Evolutionary conservation across 2,113 vertebrate species (phyloP).

Genomic region (Mystacornis crossleyi): DNA sequence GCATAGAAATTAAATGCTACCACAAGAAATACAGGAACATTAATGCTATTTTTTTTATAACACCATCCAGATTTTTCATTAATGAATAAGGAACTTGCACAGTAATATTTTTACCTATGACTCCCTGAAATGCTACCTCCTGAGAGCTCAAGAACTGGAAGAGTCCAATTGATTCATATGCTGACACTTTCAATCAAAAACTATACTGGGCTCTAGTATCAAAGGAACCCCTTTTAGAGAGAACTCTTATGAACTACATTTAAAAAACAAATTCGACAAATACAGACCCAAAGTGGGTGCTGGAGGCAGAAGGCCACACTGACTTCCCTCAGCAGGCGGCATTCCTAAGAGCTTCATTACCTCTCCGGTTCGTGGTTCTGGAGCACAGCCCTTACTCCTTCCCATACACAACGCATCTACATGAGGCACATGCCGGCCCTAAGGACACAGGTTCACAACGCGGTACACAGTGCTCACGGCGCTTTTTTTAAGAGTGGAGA

Average conservation of each 20-base stretch:
- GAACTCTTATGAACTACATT: not conserved
- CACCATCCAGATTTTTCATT: not conserved
- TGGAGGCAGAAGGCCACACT: not conserved
- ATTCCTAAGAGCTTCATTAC: not conserved
- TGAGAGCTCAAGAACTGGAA: not conserved
- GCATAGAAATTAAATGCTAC: not conserved
- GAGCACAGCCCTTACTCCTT: not conserved
- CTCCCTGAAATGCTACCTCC: not conserved
- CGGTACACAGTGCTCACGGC: fast-evolving
- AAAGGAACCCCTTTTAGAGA: not conserved
- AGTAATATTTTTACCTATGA: not conserved
- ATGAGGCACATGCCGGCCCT: not conserved
- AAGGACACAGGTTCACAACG: fast-evolving
- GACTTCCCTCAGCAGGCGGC: not conserved
- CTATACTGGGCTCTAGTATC: not conserved
- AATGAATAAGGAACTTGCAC: not conserved
- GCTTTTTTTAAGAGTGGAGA: fast-evolving
- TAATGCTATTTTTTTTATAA: not conserved
- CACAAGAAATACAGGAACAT: not conserved
- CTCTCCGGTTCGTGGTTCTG: fast-evolving
- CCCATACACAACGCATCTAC: fast-evolving
- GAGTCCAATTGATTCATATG: not conserved
- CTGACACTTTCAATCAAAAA: not conserved
- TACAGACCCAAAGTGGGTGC: not conserved
- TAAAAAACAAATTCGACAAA: fast-evolving